Conservation (phyloP, 2,113 vertebrate genomes). For the Pelecanoides urinatrix region DNA sequence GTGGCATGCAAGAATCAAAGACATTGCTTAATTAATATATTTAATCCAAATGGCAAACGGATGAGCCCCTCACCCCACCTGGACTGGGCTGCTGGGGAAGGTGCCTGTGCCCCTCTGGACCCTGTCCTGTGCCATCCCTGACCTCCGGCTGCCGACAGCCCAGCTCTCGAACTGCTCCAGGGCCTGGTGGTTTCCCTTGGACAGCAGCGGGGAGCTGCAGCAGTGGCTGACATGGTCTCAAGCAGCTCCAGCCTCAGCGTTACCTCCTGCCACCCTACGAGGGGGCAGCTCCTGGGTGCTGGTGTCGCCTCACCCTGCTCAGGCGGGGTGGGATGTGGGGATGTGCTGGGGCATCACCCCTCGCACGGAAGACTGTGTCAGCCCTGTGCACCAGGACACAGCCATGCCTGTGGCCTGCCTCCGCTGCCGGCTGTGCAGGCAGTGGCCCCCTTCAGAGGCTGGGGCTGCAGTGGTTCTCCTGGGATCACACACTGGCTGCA, state of each 20-base stretch:
- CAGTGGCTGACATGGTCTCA: conserved; percentile 1
- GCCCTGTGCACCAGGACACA: background rate
- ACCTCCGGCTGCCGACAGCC: background rate
- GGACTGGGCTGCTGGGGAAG: background rate
- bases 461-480: background rate
- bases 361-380: background rate
- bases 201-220: background rate
- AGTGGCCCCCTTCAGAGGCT: background rate
- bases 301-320: background rate
- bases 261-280: background rate
- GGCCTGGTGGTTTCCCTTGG: background rate
- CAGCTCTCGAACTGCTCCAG: background rate
- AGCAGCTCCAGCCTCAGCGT: conserved; percentile 9
- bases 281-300: background rate
- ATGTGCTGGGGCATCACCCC: background rate
- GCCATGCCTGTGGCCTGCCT: too few species aligned
- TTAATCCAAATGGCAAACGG: background rate
- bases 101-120: background rate
- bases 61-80: background rate
- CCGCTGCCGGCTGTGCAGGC: too few species aligned
- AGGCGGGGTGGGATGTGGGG: rapidly evolving
- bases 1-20: background rate
- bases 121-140: background rate
- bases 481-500: rapidly evolving
- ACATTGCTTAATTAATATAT: background rate